A percentile compares a stretch with the other conserved stretches of the same genome.
Conservation (phyloP, 2,888 invertebrate species). For the Heliconius ismenius region DNA sequence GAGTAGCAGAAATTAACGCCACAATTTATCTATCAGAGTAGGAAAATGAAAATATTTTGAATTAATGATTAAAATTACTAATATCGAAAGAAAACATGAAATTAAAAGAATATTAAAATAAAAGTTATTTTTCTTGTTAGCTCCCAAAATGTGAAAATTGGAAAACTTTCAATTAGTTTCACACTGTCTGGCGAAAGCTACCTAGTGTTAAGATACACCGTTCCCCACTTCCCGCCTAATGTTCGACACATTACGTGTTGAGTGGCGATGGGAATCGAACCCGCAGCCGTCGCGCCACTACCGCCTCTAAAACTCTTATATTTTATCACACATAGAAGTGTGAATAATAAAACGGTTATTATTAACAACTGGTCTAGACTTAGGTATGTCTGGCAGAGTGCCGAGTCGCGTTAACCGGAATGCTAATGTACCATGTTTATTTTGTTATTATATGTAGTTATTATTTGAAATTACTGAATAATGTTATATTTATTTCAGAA, state of each 20-base stretch:
- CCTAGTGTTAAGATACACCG: background rate
- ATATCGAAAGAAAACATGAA: too few relatives aligned
- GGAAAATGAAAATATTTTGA: too few relatives aligned
- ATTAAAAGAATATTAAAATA: too few relatives aligned
- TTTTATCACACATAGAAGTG: slow-evolving; percentile 3
- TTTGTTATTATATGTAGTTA: slow-evolving; percentile 16
- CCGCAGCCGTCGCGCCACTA: background rate
- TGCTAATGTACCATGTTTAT: slow-evolving; percentile 9
- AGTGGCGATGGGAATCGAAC: background rate
- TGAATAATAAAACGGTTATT: slow-evolving; percentile 37
- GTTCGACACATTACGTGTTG: background rate
- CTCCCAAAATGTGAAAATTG: too few relatives aligned
- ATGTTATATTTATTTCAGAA: background rate
- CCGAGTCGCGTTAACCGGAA: slow-evolving; percentile 20
- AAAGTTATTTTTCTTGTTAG: too few relatives aligned
- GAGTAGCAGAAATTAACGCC: too few relatives aligned
- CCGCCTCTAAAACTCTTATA: background rate
- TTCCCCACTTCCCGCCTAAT: background rate
- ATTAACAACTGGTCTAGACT: slow-evolving; percentile 36
- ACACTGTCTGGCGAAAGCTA: background rate
- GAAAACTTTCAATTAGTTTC: too few relatives aligned
- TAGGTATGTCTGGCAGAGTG: slow-evolving; percentile 34
- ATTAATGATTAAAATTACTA: too few relatives aligned
- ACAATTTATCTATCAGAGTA: too few relatives aligned
- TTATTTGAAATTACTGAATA: background rate